Percentiles rank a stretch among this genome's conserved stretches.
These are phyloP conservation scores for Antennarius maculatus DNA, from an alignment of 2,797 vertebrate genomes.

Conservation along the genomic window DNA sequence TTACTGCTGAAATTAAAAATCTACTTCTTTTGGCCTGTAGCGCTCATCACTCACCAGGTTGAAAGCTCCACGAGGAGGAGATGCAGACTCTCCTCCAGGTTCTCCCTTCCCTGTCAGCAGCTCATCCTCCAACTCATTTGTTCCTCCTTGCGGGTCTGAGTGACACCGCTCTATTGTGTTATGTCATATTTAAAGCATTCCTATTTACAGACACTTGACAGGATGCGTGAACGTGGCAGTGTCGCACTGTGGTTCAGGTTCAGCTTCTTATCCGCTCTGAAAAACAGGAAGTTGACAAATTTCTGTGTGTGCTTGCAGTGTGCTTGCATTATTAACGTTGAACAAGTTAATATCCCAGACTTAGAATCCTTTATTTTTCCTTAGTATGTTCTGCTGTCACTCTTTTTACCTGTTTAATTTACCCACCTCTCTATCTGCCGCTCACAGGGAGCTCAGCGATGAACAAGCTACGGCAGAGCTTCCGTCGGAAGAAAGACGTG, in stretches of 20 bases:
- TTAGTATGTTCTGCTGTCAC: neutral
- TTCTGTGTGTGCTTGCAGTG: conserved; percentile 21
- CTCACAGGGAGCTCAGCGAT: conserved; percentile 84
- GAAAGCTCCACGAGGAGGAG: too few relatives aligned
- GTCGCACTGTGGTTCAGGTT: neutral
- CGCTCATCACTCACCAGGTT: too few relatives aligned
- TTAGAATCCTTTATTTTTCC: neutral
- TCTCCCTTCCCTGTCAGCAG: conserved; percentile 13
- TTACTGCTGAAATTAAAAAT: too few relatives aligned
- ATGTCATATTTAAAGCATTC: conserved; percentile 15
- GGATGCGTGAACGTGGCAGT: neutral
- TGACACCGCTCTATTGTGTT: conserved; percentile 16
- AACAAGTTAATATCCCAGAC: conserved; percentile 3
- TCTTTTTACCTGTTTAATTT: neutral
- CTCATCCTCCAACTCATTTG: conserved; percentile 9
- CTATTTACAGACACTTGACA: conserved; percentile 13
- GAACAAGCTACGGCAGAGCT: conserved; percentile 99
- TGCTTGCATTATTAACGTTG: conserved; percentile 2
- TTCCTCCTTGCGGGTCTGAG: conserved; percentile 24
- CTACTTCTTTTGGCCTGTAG: too few relatives aligned
- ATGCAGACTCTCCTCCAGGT: neutral
- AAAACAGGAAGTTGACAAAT: conserved; percentile 27
- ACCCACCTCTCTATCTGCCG: conserved; percentile 17
- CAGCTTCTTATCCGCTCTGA: conserved; percentile 13
- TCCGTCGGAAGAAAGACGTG: conserved; percentile 98